Evolutionary conservation across 2,888 invertebrate species (phyloP).

Genomic region (Campoplex capitator): DNA sequence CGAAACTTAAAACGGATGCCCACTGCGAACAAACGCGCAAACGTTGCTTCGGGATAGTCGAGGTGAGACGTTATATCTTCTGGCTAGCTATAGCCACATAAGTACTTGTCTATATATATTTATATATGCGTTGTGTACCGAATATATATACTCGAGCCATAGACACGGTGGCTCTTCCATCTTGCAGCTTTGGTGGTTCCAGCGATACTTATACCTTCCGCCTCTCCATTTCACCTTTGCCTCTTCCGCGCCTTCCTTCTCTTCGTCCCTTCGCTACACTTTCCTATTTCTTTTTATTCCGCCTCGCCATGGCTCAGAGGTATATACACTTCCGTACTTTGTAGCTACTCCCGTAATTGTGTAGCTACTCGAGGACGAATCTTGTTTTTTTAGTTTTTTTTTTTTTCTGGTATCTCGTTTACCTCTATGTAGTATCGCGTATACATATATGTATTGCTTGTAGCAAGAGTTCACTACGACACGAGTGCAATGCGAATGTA

Average conservation of each 20-base stretch:
- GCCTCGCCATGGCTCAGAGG: conserved; percentile 3
- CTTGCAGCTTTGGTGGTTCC: conserved; percentile 29
- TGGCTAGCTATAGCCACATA: background rate
- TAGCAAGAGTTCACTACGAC: background rate
- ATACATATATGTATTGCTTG: background rate
- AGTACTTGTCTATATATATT: background rate
- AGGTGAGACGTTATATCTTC: conserved; percentile 46
- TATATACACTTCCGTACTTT: conserved; percentile 1
- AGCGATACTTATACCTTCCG: conserved; percentile 36
- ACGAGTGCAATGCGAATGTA: conserved; percentile 15
- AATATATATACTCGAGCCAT: background rate
- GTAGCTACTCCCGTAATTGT: conserved; percentile 22
- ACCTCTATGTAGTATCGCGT: background rate
- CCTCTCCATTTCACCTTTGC: background rate
- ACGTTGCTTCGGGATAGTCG: conserved; percentile 49
- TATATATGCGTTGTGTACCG: conserved; percentile 9
- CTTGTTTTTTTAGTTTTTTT: background rate
- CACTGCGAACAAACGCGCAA: conserved; percentile 50
- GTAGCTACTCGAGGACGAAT: conserved; percentile 37
- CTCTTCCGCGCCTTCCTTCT: background rate
- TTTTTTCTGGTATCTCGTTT: conserved; percentile 13
- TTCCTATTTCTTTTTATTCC: background rate
- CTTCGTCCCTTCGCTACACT: background rate
- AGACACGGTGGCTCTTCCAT: conserved; percentile 31
- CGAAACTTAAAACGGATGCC: conserved; percentile 74